Conservation (phyloP, 2,888 invertebrate genomes). For the Andrena haemorrhoa region DNA sequence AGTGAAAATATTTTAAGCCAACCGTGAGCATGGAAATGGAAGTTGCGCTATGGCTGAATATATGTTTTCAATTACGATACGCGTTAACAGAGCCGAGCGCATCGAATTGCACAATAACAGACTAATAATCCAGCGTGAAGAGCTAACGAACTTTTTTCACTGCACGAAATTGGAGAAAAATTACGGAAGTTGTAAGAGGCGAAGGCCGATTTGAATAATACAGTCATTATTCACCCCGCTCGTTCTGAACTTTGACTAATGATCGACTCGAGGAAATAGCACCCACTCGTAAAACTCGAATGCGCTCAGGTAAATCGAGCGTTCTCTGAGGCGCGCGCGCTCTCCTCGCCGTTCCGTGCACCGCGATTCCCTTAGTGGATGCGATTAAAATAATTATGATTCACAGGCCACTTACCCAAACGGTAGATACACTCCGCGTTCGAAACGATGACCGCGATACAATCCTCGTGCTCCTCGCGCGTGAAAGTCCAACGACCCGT, state of each 20-base stretch:
- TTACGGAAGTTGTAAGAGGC: conserved; percentile 63
- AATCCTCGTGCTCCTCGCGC: conserved; percentile 32
- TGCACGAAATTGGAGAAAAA: conserved; percentile 57
- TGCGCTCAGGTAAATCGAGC: conserved; percentile 48
- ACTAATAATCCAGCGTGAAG: conserved; percentile 44
- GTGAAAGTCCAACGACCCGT: conserved; percentile 62
- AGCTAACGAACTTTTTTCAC: conserved; percentile 50
- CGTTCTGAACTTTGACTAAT: conserved; percentile 63
- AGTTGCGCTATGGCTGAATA: neutral
- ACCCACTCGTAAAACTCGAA: conserved; percentile 59
- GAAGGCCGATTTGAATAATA: conserved; percentile 74
- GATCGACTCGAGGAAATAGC: conserved; percentile 52
- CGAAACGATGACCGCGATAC: conserved; percentile 32
- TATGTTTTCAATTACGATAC: neutral
- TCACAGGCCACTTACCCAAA: conserved; percentile 45
- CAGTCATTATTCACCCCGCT: conserved; percentile 70
- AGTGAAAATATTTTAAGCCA: too few species aligned
- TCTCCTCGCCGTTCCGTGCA: neutral
- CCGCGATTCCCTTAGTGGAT: neutral
- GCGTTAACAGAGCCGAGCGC: conserved; percentile 6
- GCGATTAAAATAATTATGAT: conserved; percentile 47
- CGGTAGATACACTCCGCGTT: conserved; percentile 10
- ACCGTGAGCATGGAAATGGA: too few species aligned
- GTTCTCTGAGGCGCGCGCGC: neutral
- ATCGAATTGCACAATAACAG: conserved; percentile 22